Conservation (phyloP, 2,888 invertebrate genomes). For the Dasysyrphus albostriatus region DNA sequence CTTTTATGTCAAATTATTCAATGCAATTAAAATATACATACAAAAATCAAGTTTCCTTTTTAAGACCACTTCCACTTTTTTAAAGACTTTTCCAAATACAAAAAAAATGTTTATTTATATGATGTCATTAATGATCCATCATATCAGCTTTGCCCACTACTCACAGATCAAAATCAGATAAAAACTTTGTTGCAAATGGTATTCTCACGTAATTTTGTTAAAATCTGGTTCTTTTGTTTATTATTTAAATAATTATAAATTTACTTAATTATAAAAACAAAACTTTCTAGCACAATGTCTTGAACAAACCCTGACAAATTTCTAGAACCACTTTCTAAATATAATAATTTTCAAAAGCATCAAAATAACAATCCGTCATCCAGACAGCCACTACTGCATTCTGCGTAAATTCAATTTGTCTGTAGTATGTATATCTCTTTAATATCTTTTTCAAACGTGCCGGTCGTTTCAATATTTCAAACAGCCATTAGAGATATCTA, state of each 20-base stretch:
- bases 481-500: not conserved
- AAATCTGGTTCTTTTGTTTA: conserved; percentile 3
- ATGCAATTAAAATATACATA: conserved; percentile 21
- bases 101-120: not conserved
- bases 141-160: not conserved
- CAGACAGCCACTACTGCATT: conserved; percentile 8
- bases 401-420: conserved; percentile 21
- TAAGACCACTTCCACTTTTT: conserved; percentile 25
- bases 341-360: conserved; percentile 49
- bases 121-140: conserved; percentile 32
- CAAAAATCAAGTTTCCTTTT: conserved; percentile 29
- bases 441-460: conserved; percentile 15
- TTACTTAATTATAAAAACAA: not conserved
- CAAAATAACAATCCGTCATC: conserved; percentile 35
- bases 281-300: conserved; percentile 3
- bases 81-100: conserved; percentile 7
- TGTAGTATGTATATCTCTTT: not conserved
- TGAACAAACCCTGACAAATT: conserved; percentile 26
- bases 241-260: conserved; percentile 3
- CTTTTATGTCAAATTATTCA: not conserved
- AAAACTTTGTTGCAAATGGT: conserved; percentile 6
- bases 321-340: conserved; percentile 63
- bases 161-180: not conserved
- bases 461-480: conserved; percentile 13
- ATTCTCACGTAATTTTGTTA: conserved; percentile 15